Conservation (phyloP, 2,888 invertebrate genomes). For the Drosophila merina region DNA sequence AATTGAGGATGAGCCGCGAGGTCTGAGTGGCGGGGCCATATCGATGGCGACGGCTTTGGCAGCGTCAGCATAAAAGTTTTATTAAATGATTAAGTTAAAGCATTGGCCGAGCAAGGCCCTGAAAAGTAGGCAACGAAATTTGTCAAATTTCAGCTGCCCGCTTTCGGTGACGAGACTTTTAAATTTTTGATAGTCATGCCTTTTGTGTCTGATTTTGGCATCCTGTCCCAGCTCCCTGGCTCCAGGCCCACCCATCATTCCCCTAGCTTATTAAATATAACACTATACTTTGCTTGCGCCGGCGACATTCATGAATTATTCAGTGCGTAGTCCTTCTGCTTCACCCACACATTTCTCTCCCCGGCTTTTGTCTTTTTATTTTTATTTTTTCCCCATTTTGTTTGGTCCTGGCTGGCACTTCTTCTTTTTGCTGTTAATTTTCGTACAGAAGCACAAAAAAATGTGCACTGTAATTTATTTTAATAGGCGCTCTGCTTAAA, state of each 20-base stretch:
- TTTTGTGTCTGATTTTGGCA: conserved; percentile 54
- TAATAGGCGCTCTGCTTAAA: conserved; percentile 61
- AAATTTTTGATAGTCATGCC: conserved; percentile 69
- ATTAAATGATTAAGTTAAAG: conserved; percentile 75
- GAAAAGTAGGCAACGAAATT: conserved; percentile 60
- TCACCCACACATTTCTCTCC: conserved; percentile 26
- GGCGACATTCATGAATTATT: conserved; percentile 71
- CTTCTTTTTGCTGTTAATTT: conserved; percentile 59
- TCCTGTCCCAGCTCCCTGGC: not conserved
- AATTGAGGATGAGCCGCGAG: conserved; percentile 45
- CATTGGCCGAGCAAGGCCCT: conserved; percentile 36
- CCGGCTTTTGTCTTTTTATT: conserved; percentile 48
- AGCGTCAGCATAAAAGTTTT: conserved; percentile 74
- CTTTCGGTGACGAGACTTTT: conserved; percentile 55
- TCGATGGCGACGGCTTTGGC: conserved; percentile 37
- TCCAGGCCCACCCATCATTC: conserved; percentile 1
- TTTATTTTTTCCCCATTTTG: not conserved
- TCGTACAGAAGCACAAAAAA: conserved; percentile 34
- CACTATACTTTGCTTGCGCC: conserved; percentile 50
- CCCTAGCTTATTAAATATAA: conserved; percentile 70
- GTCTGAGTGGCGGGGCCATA: conserved; percentile 15
- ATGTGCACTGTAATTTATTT: conserved; percentile 72
- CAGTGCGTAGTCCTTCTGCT: conserved; percentile 66
- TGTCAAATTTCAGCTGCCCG: conserved; percentile 55
- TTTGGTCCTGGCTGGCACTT: conserved; percentile 7